Evolutionary conservation across 2,113 vertebrate species (phyloP).

Genomic region (Muntiacus reevesi): DNA sequence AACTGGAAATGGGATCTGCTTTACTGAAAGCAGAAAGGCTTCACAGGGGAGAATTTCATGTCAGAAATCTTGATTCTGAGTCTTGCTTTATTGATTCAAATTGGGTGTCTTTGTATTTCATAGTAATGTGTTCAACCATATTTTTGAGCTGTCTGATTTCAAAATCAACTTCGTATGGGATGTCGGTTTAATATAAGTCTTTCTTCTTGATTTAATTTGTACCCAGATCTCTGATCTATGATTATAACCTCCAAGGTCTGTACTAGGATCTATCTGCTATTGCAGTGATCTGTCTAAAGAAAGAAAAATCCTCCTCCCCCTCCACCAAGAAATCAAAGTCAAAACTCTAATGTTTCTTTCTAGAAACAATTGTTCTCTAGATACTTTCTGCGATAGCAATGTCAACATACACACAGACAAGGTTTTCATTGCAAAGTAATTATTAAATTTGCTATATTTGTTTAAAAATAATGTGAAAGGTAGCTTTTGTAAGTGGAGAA

Average conservation of each 20-base stretch:
- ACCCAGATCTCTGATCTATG: not conserved
- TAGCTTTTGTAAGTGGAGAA: not conserved
- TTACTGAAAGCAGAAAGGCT: not conserved
- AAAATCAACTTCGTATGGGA: not conserved
- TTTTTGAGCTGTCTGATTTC: not conserved
- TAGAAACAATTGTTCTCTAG: not conserved
- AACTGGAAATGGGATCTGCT: not conserved
- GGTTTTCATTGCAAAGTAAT: not conserved
- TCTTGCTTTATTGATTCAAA: slow-evolving; percentile 20
- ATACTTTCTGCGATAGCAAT: not conserved
- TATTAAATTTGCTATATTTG: not conserved
- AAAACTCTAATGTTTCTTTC: not conserved
- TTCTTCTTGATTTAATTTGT: not conserved
- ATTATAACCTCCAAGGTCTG: not conserved
- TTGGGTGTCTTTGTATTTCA: not conserved
- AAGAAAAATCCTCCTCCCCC: not conserved
- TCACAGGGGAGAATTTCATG: not conserved
- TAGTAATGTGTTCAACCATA: not conserved
- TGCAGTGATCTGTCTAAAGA: not conserved
- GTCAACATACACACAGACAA: not conserved
- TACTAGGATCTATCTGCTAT: not conserved
- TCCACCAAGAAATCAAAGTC: not conserved
- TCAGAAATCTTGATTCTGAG: not conserved
- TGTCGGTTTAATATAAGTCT: not conserved
- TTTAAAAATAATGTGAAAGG: not conserved